These are phyloP conservation scores for Drosophila seguyi DNA, from an alignment of 1,140 invertebrate species.

Conservation along the genomic window DNA sequence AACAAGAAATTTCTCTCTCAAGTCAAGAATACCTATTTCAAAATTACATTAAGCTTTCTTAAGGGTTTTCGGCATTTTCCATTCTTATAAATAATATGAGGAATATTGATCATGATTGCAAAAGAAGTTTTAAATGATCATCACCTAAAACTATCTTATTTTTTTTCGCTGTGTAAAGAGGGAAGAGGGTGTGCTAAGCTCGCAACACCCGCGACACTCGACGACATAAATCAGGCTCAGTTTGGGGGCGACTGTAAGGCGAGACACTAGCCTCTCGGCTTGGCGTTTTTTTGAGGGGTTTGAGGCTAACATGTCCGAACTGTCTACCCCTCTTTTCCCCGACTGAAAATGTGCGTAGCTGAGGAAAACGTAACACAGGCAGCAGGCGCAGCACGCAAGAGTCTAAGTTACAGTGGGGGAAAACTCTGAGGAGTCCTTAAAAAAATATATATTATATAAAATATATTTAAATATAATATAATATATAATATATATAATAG, in stretches of 20 bases:
- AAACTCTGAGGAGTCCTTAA: background rate
- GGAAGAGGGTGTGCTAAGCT: conserved; percentile 30
- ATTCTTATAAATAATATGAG: background rate
- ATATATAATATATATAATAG: too few species aligned
- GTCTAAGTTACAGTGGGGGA: background rate
- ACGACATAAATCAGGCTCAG: conserved; percentile 69
- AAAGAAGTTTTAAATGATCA: background rate
- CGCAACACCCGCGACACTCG: conserved; percentile 79
- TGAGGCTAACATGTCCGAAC: conserved; percentile 60
- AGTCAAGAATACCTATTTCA: too few species aligned
- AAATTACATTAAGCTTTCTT: too few species aligned
- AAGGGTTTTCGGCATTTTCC: background rate
- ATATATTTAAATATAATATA: too few species aligned
- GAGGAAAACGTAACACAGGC: conserved; percentile 63
- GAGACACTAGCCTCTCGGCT: conserved; percentile 67
- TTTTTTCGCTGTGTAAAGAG: conserved; percentile 1
- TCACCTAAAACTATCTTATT: too few species aligned
- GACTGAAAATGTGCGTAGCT: conserved; percentile 57
- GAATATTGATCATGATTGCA: background rate
- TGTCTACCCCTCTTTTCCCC: conserved; percentile 6
- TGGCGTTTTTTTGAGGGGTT: conserved; percentile 25
- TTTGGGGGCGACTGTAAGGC: conserved; percentile 51
- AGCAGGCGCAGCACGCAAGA: conserved; percentile 48
- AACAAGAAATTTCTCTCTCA: too few species aligned
- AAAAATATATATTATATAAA: background rate